Evolutionary conservation across 2,113 vertebrate genomes (phyloP), one percentile per base, ranked within the genome.

Genomic region (Anguilla rostrata): DNA sequence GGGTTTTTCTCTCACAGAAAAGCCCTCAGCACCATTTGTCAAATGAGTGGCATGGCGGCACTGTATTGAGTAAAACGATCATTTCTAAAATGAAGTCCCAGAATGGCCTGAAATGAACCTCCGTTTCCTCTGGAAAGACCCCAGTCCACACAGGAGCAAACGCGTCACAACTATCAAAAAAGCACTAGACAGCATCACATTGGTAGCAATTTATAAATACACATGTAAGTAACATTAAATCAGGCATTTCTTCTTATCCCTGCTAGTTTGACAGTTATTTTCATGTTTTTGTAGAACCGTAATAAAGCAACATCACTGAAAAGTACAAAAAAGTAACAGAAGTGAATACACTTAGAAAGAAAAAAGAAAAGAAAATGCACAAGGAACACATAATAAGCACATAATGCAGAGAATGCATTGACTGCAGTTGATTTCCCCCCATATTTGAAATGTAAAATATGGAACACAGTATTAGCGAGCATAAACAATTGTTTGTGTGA

Each of bases 201-300:
- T 85, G 34, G 43, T 85, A 15, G n/a, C 11, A 39, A 75, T 85
- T 56, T 85, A 85, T 80, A 34, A 79, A 85, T 79, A 85, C 84
- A 85, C 29, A 78, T 57, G 71, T 79, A 49, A 79, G 20, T 85
- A 66, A 85, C 84, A 40, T 53, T 57, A 56, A 46, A 85, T 85
- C 18, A 85, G 43, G 34, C 71, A 49, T 43, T 43, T 78, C 43
- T 79, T 85, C n/a, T 39, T 79, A 78, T 14, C 46, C 78, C 75
- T 85, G 43, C 84, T 79, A 79, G 71, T 39, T 40, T 39, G 78
- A 80, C 40, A 11, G 3, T 41, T 22, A 80, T 80, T 40, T 16
- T 29, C 12, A 39, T 20, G 39, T 80, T 22, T 80, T 20, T 40
- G 39, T 39, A 41, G 39, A 40, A 39, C 9, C 6, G 39, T 40